A percentile compares a stretch with the other conserved stretches of the same genome.
Conservation (phyloP, 37 sponge, comb jelly and placozoan species). For the Tethya wilhelma region DNA sequence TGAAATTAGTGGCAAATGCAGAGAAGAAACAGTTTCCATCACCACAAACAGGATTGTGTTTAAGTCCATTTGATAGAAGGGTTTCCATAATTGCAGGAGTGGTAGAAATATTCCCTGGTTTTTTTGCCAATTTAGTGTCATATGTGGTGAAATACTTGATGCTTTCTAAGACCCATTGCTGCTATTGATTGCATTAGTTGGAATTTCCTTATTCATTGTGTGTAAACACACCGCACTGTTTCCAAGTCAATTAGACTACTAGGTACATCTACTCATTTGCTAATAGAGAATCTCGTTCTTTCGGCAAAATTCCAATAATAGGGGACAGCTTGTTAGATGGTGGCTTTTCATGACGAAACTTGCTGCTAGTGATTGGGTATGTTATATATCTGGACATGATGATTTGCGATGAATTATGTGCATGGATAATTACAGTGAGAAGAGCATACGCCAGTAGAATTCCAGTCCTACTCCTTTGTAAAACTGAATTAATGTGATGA, state of each 20-base stretch:
- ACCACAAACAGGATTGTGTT: background rate
- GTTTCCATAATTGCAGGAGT: background rate
- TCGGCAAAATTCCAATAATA: background rate
- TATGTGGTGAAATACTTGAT: background rate
- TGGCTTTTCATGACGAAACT: background rate
- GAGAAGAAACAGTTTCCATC: slow-evolving; percentile 43
- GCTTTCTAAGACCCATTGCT: background rate
- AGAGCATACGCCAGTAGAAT: slow-evolving; percentile 36
- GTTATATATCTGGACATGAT: background rate
- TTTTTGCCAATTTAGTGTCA: background rate
- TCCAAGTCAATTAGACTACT: background rate
- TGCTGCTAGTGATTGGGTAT: slow-evolving; percentile 6
- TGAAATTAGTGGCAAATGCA: slow-evolving; percentile 7
- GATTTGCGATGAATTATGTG: background rate
- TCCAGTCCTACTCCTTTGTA: slow-evolving; percentile 28
- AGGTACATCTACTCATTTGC: background rate
- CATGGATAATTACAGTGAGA: slow-evolving; percentile 19
- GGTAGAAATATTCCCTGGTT: background rate
- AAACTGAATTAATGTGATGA: slow-evolving; percentile 11
- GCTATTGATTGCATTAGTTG: background rate
- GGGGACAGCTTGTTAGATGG: background rate
- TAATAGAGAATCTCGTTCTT: background rate
- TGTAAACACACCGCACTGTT: background rate
- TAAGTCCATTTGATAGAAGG: background rate
- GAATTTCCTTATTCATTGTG: background rate